Percentiles rank a stretch among this genome's conserved stretches.
phyloP scores from a whole-genome alignment of 2,113 vertebrate species.

The Phocoena phocoena region DNA sequence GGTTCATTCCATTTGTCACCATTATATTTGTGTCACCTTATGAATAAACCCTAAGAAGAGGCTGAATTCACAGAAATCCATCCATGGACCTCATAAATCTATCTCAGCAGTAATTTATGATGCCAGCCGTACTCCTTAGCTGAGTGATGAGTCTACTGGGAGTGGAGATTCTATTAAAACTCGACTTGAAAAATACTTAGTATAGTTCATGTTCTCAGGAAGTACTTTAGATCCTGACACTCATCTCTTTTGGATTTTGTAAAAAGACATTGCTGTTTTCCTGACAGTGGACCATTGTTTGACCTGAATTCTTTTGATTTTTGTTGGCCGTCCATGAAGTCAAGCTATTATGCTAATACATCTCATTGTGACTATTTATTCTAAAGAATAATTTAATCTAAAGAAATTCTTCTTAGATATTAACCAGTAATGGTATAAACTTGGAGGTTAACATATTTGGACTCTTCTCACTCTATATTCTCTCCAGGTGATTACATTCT shows the following conservation, averaged over 20 bases:
- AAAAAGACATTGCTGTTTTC: conserved; percentile 12
- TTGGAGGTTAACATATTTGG: background rate
- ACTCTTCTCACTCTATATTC: background rate
- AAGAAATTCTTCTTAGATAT: conserved; percentile 29
- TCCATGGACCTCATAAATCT: conserved; percentile 34
- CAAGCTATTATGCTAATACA: background rate
- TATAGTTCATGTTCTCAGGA: conserved; percentile 23
- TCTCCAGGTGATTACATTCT: background rate
- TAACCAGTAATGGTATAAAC: background rate
- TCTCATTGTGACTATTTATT: conserved; percentile 20
- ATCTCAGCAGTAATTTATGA: conserved; percentile 47
- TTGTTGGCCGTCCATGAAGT: conserved; percentile 17
- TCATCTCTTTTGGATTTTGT: conserved; percentile 41
- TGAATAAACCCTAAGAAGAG: conserved; percentile 14
- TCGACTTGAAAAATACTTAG: conserved; percentile 50
- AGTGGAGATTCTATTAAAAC: conserved; percentile 43
- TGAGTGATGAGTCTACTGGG: conserved; percentile 30
- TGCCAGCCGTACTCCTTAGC: conserved; percentile 13
- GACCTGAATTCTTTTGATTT: background rate
- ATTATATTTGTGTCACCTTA: conserved; percentile 38
- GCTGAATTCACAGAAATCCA: conserved; percentile 27
- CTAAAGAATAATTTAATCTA: conserved; percentile 14
- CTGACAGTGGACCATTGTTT: conserved; percentile 4
- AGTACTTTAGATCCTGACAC: conserved; percentile 12
- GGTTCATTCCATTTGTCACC: conserved; percentile 36